phyloP scores from a whole-genome alignment of 92 coral and sea anemone genomes.

The Epizoanthus illoricatus region DNA sequence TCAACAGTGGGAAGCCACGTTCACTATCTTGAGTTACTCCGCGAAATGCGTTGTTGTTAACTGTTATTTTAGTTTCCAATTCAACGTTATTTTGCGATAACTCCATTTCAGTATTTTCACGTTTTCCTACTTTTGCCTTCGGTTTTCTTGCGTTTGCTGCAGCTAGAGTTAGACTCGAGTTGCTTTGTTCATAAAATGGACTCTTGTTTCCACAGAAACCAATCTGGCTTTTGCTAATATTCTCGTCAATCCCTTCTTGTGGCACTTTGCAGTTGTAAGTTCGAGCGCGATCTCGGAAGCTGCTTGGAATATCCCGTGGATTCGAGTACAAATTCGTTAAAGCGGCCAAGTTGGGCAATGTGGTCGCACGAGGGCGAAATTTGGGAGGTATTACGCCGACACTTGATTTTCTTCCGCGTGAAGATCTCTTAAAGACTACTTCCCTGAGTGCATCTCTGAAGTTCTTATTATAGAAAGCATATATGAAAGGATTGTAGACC shows the following conservation, averaged over 20 bases:
- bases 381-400: neutral
- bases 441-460: constrained; percentile 69
- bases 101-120: neutral
- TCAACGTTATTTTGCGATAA: neutral
- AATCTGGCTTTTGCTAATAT: neutral
- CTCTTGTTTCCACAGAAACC: neutral
- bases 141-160: neutral
- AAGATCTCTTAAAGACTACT: constrained; percentile 48
- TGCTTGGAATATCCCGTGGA: neutral
- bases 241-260: neutral
- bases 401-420: neutral
- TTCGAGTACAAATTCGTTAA: neutral
- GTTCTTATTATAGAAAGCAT: constrained; percentile 77
- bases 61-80: neutral
- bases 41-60: too few relatives aligned
- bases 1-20: too few relatives aligned
- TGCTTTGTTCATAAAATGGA: neutral
- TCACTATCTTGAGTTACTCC: too few relatives aligned
- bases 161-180: neutral
- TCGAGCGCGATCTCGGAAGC: constrained; percentile 1
- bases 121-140: neutral
- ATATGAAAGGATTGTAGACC: constrained; percentile 73
- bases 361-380: constrained; percentile 34
- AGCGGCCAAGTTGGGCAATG: constrained; percentile 25
- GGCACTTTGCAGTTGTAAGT: constrained; percentile 4